A percentile compares a stretch with the other conserved stretches of the same genome.
Evolutionary conservation across 2,888 invertebrate genomes (phyloP).

Genomic region (Esperia sulphurella): DNA sequence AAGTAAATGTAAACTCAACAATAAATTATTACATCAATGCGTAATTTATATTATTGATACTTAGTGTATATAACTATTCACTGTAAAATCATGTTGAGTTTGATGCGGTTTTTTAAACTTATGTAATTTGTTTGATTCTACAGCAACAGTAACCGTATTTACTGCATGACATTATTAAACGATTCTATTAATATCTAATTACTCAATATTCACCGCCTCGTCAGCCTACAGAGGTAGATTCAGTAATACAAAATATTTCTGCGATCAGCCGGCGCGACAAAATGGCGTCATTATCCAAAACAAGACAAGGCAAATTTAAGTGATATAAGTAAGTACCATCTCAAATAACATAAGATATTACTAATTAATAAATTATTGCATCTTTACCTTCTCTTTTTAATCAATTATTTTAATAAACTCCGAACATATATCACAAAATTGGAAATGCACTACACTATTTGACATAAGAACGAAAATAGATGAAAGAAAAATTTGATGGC

Average conservation of each 20-base stretch:
- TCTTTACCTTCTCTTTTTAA: conserved; percentile 48
- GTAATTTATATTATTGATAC: no score
- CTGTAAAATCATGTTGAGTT: neutral
- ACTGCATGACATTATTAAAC: neutral
- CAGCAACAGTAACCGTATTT: neutral
- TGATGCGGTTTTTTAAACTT: conserved; percentile 4
- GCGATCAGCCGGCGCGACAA: conserved; percentile 78
- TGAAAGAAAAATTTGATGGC: conserved; percentile 1
- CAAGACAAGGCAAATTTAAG: conserved; percentile 46
- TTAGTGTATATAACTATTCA: no score
- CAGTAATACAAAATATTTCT: conserved; percentile 52
- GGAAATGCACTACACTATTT: conserved; percentile 62
- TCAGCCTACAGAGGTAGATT: conserved; percentile 35
- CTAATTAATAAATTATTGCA: conserved; percentile 17
- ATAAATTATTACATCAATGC: no score
- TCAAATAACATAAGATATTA: neutral
- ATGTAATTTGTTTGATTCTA: conserved; percentile 6
- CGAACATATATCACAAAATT: conserved; percentile 55
- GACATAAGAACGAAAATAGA: conserved; percentile 59
- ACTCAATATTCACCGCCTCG: neutral
- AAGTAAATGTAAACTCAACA: no score
- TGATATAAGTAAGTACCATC: neutral
- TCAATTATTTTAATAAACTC: conserved; percentile 47
- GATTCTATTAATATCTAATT: conserved; percentile 25
- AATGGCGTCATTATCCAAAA: conserved; percentile 75